Percentiles rank a stretch among this genome's conserved stretches.
Evolutionary conservation across 2,888 invertebrate genomes (phyloP).

Genomic region (Tineola bisselliella): DNA sequence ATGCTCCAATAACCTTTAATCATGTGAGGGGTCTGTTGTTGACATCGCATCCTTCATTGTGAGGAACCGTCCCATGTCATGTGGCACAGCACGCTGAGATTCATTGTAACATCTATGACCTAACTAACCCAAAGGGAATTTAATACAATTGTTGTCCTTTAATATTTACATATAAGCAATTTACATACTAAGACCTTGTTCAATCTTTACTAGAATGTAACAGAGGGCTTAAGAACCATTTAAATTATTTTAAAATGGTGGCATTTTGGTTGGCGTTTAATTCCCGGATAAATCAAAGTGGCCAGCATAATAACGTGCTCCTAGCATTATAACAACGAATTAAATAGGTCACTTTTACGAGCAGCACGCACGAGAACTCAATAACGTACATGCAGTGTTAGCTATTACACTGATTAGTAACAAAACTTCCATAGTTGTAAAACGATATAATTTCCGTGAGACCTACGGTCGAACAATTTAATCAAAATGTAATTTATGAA

Average conservation of each 20-base stretch:
- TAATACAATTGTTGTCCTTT: too few species aligned
- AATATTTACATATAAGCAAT: too few species aligned
- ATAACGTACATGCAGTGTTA: not conserved
- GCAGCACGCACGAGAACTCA: not conserved
- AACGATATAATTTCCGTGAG: not conserved
- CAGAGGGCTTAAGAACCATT: not conserved
- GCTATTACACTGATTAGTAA: not conserved
- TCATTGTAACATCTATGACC: not conserved
- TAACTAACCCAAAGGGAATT: not conserved
- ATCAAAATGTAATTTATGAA: slow-evolving; percentile 40
- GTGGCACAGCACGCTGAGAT: not conserved
- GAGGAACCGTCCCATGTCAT: not conserved
- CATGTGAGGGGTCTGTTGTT: slow-evolving; percentile 12
- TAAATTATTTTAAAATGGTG: not conserved
- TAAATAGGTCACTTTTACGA: not conserved
- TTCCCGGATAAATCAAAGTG: not conserved
- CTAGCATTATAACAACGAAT: not conserved
- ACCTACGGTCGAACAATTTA: slow-evolving; percentile 18
- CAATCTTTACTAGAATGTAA: too few species aligned
- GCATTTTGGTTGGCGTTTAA: not conserved
- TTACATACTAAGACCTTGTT: too few species aligned
- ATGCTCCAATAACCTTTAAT: slow-evolving; percentile 22
- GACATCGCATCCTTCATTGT: slow-evolving; percentile 9
- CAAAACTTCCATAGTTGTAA: not conserved
- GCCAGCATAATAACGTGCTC: not conserved